These are phyloP conservation scores for Pygoscelis antarcticus DNA, from an alignment of 2,113 vertebrate genomes.

Conservation along the genomic window DNA sequence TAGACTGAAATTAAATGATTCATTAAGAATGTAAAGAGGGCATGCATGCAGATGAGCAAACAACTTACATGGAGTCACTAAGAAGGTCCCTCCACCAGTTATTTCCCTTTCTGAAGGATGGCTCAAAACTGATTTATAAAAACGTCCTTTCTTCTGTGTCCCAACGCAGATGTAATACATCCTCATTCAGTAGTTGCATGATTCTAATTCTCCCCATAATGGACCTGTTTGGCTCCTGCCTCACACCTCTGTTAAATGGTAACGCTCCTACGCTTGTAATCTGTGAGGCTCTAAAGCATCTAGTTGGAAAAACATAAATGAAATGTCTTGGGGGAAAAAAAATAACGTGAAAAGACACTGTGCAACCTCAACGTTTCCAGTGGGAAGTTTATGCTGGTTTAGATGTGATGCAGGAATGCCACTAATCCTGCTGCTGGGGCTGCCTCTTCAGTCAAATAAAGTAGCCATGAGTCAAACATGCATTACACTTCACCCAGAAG, in stretches of 20 bases:
- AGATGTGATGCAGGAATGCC: background rate
- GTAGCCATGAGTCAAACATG: background rate
- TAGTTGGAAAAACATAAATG: background rate
- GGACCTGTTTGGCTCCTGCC: background rate
- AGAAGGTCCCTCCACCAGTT: background rate
- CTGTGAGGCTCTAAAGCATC: background rate
- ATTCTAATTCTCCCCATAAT: background rate
- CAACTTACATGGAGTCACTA: background rate
- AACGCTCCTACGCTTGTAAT: background rate
- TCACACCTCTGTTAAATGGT: background rate
- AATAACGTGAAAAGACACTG: background rate
- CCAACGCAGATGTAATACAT: background rate
- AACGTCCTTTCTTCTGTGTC: background rate
- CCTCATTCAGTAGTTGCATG: background rate
- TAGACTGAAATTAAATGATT: background rate
- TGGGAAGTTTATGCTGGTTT: background rate
- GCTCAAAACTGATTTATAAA: background rate
- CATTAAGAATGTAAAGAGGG: background rate
- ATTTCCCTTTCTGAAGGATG: background rate
- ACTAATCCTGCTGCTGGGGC: background rate
- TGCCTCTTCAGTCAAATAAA: background rate
- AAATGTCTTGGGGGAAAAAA: background rate
- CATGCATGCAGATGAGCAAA: fast-evolving
- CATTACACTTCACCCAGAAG: background rate
- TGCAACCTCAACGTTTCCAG: background rate